phyloP scores from a whole-genome alignment of 2,888 invertebrate species.

The Erynnis tages region DNA sequence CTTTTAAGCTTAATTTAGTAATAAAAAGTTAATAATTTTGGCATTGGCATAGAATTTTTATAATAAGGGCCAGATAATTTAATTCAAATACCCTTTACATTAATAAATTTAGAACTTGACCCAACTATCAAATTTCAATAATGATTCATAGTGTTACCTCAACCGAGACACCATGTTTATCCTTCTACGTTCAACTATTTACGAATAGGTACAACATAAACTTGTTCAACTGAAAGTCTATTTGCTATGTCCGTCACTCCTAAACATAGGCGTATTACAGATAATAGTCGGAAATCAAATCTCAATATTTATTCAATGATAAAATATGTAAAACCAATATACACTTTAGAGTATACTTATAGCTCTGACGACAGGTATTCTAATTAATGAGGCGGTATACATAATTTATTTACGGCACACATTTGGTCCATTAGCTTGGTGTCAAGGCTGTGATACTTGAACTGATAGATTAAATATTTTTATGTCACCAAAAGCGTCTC shows the following conservation, averaged over 20 bases:
- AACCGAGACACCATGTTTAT: no score
- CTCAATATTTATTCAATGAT: constrained; percentile 42
- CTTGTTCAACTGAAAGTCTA: neutral
- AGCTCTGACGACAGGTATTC: constrained; percentile 24
- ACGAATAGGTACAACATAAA: constrained; percentile 6
- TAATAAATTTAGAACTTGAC: no score
- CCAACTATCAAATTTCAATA: no score
- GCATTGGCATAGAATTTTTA: no score
- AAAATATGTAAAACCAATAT: constrained; percentile 41
- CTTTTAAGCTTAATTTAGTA: no score
- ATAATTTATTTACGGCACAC: constrained; percentile 37
- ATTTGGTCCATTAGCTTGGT: constrained; percentile 36
- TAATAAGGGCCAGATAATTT: no score
- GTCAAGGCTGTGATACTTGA: constrained; percentile 36
- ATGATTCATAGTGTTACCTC: no score
- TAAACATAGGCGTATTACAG: constrained; percentile 15
- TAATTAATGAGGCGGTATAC: constrained; percentile 39
- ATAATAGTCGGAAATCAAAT: constrained; percentile 32
- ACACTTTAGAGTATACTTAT: constrained; percentile 24
- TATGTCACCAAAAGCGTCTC: constrained; percentile 4
- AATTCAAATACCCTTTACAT: no score
- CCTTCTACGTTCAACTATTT: no score
- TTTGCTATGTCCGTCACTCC: constrained; percentile 24
- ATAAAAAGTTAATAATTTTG: no score
- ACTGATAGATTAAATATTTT: constrained; percentile 23